A percentile compares a stretch with the other conserved stretches of the same genome.
phyloP scores from a whole-genome alignment of 2,888 invertebrate species.

The Drosophila stalkeri region DNA sequence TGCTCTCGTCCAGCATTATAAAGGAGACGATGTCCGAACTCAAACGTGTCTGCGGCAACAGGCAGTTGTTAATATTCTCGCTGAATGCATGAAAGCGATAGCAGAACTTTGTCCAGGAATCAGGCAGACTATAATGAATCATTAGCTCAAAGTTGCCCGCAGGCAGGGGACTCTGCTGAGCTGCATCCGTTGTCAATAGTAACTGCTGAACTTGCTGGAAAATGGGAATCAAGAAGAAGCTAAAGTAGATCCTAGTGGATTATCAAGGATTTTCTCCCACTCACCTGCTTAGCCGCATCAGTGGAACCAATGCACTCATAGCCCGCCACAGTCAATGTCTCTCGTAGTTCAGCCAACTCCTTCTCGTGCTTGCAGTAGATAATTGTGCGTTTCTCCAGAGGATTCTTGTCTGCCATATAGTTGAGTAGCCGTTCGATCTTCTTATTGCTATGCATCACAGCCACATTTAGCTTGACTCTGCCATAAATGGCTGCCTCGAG shows the following conservation, averaged over 20 bases:
- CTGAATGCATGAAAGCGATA: slow-evolving; percentile 45
- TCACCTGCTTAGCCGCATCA: slow-evolving; percentile 19
- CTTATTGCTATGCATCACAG: not conserved
- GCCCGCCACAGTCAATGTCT: slow-evolving; percentile 17
- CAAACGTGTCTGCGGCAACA: not conserved
- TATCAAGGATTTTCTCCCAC: too few species aligned
- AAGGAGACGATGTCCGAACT: slow-evolving; percentile 6
- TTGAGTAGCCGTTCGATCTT: slow-evolving; percentile 38
- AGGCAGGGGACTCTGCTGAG: not conserved
- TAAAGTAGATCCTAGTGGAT: too few species aligned
- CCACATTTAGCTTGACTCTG: slow-evolving; percentile 26
- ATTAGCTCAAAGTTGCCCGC: slow-evolving; percentile 38
- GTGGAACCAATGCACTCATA: slow-evolving; percentile 34
- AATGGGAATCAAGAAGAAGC: too few species aligned
- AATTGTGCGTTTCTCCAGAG: slow-evolving; percentile 24
- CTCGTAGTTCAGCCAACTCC: slow-evolving; percentile 31
- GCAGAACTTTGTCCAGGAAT: slow-evolving; percentile 45
- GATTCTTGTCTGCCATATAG: slow-evolving; percentile 12
- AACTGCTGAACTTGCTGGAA: slow-evolving; percentile 43
- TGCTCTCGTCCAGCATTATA: slow-evolving; percentile 53
- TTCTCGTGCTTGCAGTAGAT: slow-evolving; percentile 44
- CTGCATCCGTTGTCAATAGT: slow-evolving; percentile 45
- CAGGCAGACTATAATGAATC: slow-evolving; percentile 55
- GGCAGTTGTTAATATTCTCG: slow-evolving; percentile 39
- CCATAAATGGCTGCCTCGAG: slow-evolving; percentile 65